Conservation (phyloP, 2,113 vertebrate species). For the Lepus timidus region DNA sequence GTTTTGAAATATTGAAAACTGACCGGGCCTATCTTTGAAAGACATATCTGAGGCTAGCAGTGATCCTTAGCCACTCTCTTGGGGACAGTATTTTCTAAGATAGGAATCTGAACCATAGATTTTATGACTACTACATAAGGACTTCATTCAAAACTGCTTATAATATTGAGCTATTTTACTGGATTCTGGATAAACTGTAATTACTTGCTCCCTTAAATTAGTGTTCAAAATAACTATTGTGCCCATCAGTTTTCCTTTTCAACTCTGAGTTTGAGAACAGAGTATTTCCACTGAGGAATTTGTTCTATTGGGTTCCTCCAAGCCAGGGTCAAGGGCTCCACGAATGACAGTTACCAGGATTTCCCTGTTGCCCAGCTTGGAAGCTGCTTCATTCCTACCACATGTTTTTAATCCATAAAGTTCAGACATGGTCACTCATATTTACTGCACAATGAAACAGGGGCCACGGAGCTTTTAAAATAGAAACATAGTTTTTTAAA, state of each 20-base stretch:
- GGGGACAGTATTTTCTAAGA: not conserved
- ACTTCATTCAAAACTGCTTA: conserved; percentile 20
- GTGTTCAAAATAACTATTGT: not conserved
- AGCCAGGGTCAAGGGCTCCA: not conserved
- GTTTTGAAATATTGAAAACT: conserved; percentile 39
- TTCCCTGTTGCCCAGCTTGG: not conserved
- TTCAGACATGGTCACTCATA: conserved; percentile 30
- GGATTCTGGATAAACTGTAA: conserved; percentile 47
- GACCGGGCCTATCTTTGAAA: not conserved
- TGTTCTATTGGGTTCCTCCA: not conserved
- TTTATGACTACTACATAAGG: not conserved
- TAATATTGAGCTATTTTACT: conserved; percentile 23
- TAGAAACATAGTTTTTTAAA: not conserved
- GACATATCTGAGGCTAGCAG: not conserved
- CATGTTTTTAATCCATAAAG: not conserved
- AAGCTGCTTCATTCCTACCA: not conserved
- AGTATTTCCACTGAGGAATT: not conserved
- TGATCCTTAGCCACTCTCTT: not conserved
- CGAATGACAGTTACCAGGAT: not conserved
- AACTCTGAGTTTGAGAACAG: not conserved
- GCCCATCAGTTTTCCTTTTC: not conserved
- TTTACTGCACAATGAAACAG: not conserved
- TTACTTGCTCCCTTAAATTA: conserved; percentile 21
- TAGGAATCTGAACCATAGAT: not conserved
- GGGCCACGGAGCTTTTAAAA: not conserved